Evolutionary conservation across 2,113 vertebrate genomes (phyloP).

Genomic region (Leucosticte australis): DNA sequence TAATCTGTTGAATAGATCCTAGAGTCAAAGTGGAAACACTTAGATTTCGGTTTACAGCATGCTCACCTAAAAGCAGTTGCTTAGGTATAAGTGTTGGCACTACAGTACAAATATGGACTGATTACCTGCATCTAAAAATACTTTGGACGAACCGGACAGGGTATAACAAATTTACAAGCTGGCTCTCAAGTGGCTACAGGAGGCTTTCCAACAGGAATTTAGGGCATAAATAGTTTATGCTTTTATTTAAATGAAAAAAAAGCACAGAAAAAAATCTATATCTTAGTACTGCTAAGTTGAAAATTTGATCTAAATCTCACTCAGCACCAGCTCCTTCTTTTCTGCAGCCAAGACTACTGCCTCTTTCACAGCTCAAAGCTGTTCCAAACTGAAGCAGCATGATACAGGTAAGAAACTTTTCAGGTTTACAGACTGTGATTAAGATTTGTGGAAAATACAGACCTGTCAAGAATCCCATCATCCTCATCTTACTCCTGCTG

Average conservation of each 20-base stretch:
- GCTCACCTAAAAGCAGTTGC: background rate
- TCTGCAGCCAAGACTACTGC: background rate
- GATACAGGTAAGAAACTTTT: background rate
- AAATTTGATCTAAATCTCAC: background rate
- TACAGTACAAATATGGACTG: background rate
- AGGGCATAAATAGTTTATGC: background rate
- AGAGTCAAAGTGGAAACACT: background rate
- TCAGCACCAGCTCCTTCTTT: background rate
- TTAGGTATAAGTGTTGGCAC: background rate
- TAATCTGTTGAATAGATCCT: background rate
- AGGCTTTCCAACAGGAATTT: background rate
- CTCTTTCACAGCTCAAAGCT: background rate
- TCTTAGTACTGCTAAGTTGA: background rate
- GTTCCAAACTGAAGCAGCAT: background rate
- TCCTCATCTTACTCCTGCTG: background rate
- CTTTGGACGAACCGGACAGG: background rate
- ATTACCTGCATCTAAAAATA: background rate
- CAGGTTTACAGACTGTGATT: background rate
- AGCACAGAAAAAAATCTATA: background rate
- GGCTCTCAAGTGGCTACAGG: background rate
- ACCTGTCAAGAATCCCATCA: background rate
- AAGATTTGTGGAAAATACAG: background rate
- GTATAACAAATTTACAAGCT: background rate
- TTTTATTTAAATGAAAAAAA: background rate
- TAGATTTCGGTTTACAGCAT: background rate